Evolutionary conservation across 2,888 invertebrate species (phyloP), one percentile per base, ranked within the genome.

Genomic region (Troides helena): DNA sequence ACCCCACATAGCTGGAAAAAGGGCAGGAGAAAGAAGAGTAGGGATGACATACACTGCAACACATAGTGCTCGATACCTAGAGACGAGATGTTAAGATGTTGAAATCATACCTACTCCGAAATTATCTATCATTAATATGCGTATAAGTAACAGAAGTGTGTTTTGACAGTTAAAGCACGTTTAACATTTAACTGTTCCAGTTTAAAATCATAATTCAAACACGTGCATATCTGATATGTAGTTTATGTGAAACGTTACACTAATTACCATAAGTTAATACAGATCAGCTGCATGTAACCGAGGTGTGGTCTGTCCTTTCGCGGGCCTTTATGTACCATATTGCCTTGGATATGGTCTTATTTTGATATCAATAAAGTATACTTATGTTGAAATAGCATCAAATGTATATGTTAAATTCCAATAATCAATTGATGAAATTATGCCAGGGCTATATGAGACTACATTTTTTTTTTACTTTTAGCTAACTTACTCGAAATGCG

Each of bases 241-340:
- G 60, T 53, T 61, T 61, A 69, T 65, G 60, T 69, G 60, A 59
- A 65, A 65, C 64, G 60, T 39, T 60, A 43, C 53, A 59, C 58
- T 50, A 64, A 65, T 69, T 69, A 69, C n/a, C 68, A 69, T 69
- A 69, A 69, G 64, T 65, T 65, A 69, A 60, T 60, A 64, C 64
- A 23, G 68, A 60, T 67, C 56, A 67, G 17, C 30, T 67, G 61
- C 60, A 56, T 63, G 18, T 25, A 43, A 62, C 36, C 17, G 21
- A 57, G 67, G 67, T 67, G 67, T 62, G 67, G 67, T 56, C 39
- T 61, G 23, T 21, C 61, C 53, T 65, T 65, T 59, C 65, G 18
- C 46, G 25, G 58, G 23, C 65, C 21, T 58, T 57, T 59, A 65
- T 46, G 65, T 25, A 46, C 18, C n/a, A 59, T 30, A 25, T 46